Evolutionary conservation across 2,113 vertebrate species (phyloP).

Genomic region (Cyprinus carpio): DNA sequence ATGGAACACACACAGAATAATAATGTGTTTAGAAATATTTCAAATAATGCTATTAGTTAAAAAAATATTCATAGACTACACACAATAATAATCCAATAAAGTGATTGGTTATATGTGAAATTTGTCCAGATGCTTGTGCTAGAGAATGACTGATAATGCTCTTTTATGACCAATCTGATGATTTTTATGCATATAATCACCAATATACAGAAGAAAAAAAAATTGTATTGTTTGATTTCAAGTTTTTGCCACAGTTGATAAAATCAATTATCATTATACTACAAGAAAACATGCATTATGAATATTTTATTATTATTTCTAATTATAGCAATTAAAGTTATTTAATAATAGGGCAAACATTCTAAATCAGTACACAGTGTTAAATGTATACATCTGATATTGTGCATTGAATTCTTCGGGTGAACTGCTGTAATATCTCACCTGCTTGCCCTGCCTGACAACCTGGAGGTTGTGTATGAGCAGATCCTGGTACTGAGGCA

Average conservation of each 20-base stretch:
- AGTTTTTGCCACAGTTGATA: no score
- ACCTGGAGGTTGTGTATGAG: slow-evolving; percentile 73
- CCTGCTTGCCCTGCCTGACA: slow-evolving; percentile 69
- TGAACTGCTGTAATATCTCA: slow-evolving; percentile 35
- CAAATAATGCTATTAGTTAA: neutral
- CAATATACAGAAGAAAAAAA: neutral
- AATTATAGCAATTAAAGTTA: neutral
- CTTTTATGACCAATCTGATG: neutral
- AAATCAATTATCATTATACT: no score
- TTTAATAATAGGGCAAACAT: neutral
- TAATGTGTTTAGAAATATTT: neutral
- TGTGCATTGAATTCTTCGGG: neutral
- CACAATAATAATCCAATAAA: neutral
- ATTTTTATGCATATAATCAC: neutral
- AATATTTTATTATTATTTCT: no score
- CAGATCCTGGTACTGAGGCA: slow-evolving; percentile 75
- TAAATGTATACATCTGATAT: neutral
- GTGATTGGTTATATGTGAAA: no score
- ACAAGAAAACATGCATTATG: no score
- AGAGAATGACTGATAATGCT: neutral
- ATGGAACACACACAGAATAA: neutral
- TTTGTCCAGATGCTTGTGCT: no score
- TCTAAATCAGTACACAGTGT: neutral
- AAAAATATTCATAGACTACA: neutral
- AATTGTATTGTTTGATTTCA: neutral